Evolutionary conservation across 2,888 invertebrate species (phyloP), one percentile per base, ranked within the genome.

Genomic region (Caprella mutica): DNA sequence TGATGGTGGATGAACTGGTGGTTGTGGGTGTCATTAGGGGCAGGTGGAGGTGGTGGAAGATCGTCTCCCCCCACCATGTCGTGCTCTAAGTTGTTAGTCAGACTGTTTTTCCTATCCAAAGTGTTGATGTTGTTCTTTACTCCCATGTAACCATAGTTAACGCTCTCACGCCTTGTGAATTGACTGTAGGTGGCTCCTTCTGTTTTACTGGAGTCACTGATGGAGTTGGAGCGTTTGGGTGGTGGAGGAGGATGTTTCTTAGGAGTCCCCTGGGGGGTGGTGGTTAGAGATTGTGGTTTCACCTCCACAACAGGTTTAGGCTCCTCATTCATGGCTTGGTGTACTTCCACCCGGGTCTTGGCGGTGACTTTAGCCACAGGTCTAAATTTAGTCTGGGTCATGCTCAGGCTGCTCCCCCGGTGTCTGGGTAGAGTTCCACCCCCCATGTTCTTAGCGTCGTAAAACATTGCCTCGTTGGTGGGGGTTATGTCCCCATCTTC

Each of bases 401-500:
- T n/a, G n/a, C n/a, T n/a, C n/a, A n/a, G n/a, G 48, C 30, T 48
- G 24, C 29, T 30, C 14, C 9, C 17, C 65, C 88, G 77, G 4
- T 89, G 90, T 55, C 92, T 80, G 0, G 91, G 90, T 61, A 92
- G 73, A 0, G 92, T 92, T 6, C 90, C 89, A 0, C 86, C 86
- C 0, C 86, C 86, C n/a, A n/a, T n/a, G n/a, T n/a, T n/a, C n/a
- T n/a, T n/a, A 67, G 84, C 84, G 67, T 72, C 59, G 35, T 57
- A 58, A 42, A 55, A 56, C 17, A 56, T 56, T 53, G 61, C 62
- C 72, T 90, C 89, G 70, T 90, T 90, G 46, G 90, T 90, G 14
- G 86, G 85, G 30, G 90, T 90, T 65, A 90, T 84, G 72, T 91
- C 90, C 19, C 90, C 90, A 70, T 90, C 90, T 72, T 90, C 89